These are phyloP conservation scores for Forbesichthys papilliferus DNA, from an alignment of 2,113 vertebrate species.

Conservation along the genomic window DNA sequence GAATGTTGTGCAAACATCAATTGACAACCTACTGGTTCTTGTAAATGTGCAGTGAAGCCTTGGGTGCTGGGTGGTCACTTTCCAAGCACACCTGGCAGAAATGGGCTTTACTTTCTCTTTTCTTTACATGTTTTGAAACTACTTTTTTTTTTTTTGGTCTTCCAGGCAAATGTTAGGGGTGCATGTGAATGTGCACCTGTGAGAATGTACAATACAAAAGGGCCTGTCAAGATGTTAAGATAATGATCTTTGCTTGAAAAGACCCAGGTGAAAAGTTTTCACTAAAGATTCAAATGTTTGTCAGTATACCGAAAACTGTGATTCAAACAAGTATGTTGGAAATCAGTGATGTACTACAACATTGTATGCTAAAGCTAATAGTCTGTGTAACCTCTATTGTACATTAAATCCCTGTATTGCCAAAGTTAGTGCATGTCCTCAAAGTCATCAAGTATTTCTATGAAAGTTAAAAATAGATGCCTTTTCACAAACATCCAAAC, in stretches of 20 bases:
- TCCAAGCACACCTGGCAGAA: constrained; percentile 47
- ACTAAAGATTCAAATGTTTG: not conserved
- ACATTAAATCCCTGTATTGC: not conserved
- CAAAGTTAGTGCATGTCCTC: constrained; percentile 34
- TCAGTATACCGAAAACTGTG: not conserved
- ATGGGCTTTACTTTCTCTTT: constrained; percentile 2
- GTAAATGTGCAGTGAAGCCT: constrained; percentile 6
- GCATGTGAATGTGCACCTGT: constrained; percentile 15
- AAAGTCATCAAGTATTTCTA: constrained; percentile 58
- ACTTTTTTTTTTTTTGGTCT: constrained; percentile 20
- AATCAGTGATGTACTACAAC: not conserved
- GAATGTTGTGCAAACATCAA: too few relatives aligned
- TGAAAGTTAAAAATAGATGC: constrained; percentile 61
- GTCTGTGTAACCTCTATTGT: not conserved
- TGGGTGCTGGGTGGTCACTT: constrained; percentile 17
- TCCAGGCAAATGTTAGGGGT: not conserved
- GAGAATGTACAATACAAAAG: constrained; percentile 32
- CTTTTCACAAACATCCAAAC: constrained; percentile 61
- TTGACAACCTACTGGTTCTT: too few relatives aligned
- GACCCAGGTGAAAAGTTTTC: not conserved
- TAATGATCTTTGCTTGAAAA: constrained; percentile 12
- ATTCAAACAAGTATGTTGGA: not conserved
- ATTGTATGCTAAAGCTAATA: not conserved
- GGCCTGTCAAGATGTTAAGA: constrained; percentile 1
- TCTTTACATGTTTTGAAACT: constrained; percentile 33